These are phyloP conservation scores for Microplitis manilae DNA, from an alignment of 2,888 invertebrate genomes.

Conservation along the genomic window DNA sequence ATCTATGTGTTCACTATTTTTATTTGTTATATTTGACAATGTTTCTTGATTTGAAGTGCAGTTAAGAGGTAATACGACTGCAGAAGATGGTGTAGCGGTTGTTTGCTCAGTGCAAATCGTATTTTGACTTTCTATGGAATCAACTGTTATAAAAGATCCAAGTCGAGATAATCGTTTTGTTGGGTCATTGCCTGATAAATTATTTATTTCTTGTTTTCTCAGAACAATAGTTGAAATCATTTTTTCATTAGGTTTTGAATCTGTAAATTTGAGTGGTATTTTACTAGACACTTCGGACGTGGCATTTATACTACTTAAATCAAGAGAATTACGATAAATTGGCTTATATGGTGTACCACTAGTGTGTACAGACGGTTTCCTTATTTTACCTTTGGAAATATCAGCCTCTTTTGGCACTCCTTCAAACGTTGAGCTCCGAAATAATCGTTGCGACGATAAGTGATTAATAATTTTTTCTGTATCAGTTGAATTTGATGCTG, in stretches of 20 bases:
- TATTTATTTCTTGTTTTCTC: conserved; percentile 56
- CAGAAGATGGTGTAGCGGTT: conserved; percentile 62
- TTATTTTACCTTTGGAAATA: conserved; percentile 13
- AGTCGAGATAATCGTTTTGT: conserved; percentile 72
- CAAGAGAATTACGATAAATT: conserved; percentile 65
- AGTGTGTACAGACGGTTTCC: conserved; percentile 36
- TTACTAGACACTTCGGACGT: conserved; percentile 58
- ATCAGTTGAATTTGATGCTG: conserved; percentile 54
- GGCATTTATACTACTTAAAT: conserved; percentile 59
- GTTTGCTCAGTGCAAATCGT: conserved; percentile 17
- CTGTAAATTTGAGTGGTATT: conserved; percentile 59
- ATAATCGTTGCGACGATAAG: conserved; percentile 65
- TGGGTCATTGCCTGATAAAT: conserved; percentile 59
- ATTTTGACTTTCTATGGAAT: conserved; percentile 58
- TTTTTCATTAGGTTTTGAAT: conserved; percentile 45
- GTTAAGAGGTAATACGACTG: conserved; percentile 73
- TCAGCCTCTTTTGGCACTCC: conserved; percentile 66
- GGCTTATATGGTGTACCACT: conserved; percentile 42
- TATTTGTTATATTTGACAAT: conserved; percentile 49
- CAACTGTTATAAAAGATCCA: conserved; percentile 73
- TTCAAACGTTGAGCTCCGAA: conserved; percentile 80
- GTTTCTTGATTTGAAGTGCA: conserved; percentile 65
- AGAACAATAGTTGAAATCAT: conserved; percentile 48
- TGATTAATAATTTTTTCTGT: conserved; percentile 47
- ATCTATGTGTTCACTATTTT: conserved; percentile 53